Conservation (phyloP, 2,888 invertebrate species). For the Trissoscelio sp. region DNA sequence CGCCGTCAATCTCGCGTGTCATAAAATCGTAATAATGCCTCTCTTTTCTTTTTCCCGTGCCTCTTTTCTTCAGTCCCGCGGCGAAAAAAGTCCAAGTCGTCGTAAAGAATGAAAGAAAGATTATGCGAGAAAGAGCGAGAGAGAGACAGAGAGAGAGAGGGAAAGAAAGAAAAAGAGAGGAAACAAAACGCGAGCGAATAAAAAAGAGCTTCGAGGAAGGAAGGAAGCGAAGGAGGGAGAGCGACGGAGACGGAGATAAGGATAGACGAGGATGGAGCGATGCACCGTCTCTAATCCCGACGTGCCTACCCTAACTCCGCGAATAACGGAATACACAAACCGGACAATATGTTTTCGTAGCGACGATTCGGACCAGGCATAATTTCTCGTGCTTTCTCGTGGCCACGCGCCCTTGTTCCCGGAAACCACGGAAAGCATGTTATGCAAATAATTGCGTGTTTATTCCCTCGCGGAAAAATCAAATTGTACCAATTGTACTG, state of each 20-base stretch:
- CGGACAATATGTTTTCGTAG: conserved; percentile 71
- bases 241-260: conserved; percentile 16
- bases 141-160: conserved; percentile 10
- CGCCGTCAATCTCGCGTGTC: conserved; percentile 63
- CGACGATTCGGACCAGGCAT: conserved; percentile 58
- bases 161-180: conserved; percentile 21
- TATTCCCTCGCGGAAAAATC: conserved; percentile 33
- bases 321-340: conserved; percentile 64
- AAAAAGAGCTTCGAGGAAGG: conserved; percentile 24
- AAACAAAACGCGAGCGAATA: conserved; percentile 42
- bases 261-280: conserved; percentile 12
- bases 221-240: conserved; percentile 46
- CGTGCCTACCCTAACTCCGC: conserved; percentile 67
- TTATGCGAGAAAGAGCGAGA: conserved; percentile 15
- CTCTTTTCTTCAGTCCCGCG: conserved; percentile 38
- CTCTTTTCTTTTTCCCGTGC: conserved; percentile 43
- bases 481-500: conserved; percentile 28
- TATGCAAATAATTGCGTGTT: conserved; percentile 67
- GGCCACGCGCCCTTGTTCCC: conserved; percentile 67
- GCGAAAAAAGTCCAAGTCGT: conserved; percentile 39
- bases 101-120: conserved; percentile 46
- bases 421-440: conserved; percentile 64
- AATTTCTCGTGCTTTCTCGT: conserved; percentile 64
- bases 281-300: conserved; percentile 34
- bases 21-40: conserved; percentile 59